Evolutionary conservation across 2,797 vertebrate species (phyloP), one percentile per base, ranked within the genome.

Genomic region (Eospalax fontanierii): DNA sequence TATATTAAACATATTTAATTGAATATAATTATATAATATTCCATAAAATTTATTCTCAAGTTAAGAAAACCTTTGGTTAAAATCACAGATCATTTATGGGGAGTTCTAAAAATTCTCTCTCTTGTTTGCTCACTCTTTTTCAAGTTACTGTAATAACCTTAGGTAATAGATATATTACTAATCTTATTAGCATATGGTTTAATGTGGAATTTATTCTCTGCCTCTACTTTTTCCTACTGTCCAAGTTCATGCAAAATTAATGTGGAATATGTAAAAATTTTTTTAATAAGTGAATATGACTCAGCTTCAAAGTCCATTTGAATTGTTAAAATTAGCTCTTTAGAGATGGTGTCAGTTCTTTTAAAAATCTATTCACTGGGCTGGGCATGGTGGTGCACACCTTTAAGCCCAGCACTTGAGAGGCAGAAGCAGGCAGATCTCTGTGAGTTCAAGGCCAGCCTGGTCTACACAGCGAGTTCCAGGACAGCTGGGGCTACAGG

Each of bases 271-370:
- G 74, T 30, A 75, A 82, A 74, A 50, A 76, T 66, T 90, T 95
- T 80, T 80, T 84, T 65, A n/a, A 54, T 76, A 90, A 73, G 24
- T 90, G 74, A 84, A 65, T 86, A 40, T 84, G 35, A 95, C 40
- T 84, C 35, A 87, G 54, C 71, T 82, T 91, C 61, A 90, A 74
- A 90, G 40, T 80, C 82, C 95, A 81, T 85, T 75, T 38, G 24
- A 92, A 90, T 88, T 90, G 40, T 92, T 85, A 85, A 61, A 71
- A 85, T 59, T 66, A 61, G 14, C 24, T 93, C 85, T 84, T 90
- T 84, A 87, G n/a, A 84, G 46, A 84, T n/a, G 61, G 28, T 80
- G 46, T 70, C 19, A 79, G 63, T 1, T 66, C 50, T 96, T 86
- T 73, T 70, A 73, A 96, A 92, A 91, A 86, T 74, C 30, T 78